A percentile compares a stretch with the other conserved stretches of the same genome.
Evolutionary conservation across 1,140 invertebrate species (phyloP).

Genomic region (Phortica variegata): DNA sequence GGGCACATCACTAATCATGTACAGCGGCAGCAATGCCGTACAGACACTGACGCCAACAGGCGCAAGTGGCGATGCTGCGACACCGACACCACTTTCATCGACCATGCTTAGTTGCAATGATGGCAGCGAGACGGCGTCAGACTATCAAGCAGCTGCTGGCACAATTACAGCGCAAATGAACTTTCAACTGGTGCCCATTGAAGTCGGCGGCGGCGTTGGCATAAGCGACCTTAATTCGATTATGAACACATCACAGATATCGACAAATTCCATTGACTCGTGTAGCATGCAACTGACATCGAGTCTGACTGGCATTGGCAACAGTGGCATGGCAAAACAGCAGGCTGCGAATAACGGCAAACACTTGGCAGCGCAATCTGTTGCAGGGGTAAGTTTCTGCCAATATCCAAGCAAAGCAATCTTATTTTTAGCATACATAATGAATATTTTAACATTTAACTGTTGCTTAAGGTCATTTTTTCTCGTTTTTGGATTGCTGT

Average conservation of each 20-base stretch:
- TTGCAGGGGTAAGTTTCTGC: constrained; percentile 17
- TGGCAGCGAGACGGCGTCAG: constrained; percentile 15
- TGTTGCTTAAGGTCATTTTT: no score
- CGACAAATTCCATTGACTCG: constrained; percentile 49
- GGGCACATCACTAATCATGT: constrained; percentile 11
- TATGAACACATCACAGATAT: constrained; percentile 57
- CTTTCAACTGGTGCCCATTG: constrained; percentile 43
- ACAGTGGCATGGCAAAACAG: constrained; percentile 14
- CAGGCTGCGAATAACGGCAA: constrained; percentile 35
- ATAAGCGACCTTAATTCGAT: constrained; percentile 46
- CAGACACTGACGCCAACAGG: constrained; percentile 4
- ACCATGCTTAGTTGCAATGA: neutral
- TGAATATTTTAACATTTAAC: no score
- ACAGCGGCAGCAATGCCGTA: neutral
- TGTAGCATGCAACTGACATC: constrained; percentile 29
- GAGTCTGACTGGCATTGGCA: constrained; percentile 11
- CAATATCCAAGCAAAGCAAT: neutral
- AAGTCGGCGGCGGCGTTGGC: constrained; percentile 24
- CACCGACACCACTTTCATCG: neutral
- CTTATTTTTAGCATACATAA: neutral
- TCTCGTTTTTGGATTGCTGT: no score
- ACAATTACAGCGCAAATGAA: constrained; percentile 43
- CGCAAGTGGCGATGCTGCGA: neutral
- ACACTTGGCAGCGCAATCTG: constrained; percentile 44
- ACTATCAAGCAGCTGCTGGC: constrained; percentile 25